phyloP scores from a whole-genome alignment of 2,113 vertebrate genomes.

The Azemiops feae region DNA sequence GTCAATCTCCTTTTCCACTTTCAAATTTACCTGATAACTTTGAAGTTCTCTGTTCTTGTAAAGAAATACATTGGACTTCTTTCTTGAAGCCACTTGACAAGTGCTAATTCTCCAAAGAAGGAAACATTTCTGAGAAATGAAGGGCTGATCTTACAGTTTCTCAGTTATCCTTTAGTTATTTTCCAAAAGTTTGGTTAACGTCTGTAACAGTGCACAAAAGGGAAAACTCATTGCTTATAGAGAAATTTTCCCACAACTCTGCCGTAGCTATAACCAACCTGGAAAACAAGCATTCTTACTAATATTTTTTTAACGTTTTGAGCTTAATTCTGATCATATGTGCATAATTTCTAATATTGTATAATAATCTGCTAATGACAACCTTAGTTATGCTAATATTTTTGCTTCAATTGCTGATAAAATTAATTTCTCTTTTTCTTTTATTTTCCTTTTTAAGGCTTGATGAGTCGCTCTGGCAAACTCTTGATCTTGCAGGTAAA shows the following conservation, averaged over 20 bases:
- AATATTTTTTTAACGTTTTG: too few species aligned
- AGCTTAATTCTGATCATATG: background rate
- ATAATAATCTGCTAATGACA: too few species aligned
- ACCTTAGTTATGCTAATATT: background rate
- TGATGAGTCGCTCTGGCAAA: conserved; percentile 91
- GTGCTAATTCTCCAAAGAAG: too few species aligned
- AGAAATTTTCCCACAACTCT: background rate
- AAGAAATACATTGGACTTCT: too few species aligned
- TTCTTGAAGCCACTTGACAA: too few species aligned
- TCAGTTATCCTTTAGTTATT: background rate
- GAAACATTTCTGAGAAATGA: background rate
- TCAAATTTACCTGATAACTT: too few species aligned
- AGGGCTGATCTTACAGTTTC: background rate
- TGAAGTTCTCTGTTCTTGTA: too few species aligned
- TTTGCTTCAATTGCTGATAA: background rate
- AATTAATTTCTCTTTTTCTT: conserved; percentile 6
- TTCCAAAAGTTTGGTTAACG: background rate
- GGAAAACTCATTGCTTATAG: background rate
- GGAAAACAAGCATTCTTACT: too few species aligned
- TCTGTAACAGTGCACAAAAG: too few species aligned
- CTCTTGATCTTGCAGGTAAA: conserved; percentile 82
- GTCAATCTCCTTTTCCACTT: too few species aligned
- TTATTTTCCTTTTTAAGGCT: conserved; percentile 68
- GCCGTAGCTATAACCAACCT: background rate
- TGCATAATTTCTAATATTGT: background rate